These are phyloP conservation scores for Arrhopalites spinosus DNA, from an alignment of 2,888 invertebrate genomes.

Conservation along the genomic window DNA sequence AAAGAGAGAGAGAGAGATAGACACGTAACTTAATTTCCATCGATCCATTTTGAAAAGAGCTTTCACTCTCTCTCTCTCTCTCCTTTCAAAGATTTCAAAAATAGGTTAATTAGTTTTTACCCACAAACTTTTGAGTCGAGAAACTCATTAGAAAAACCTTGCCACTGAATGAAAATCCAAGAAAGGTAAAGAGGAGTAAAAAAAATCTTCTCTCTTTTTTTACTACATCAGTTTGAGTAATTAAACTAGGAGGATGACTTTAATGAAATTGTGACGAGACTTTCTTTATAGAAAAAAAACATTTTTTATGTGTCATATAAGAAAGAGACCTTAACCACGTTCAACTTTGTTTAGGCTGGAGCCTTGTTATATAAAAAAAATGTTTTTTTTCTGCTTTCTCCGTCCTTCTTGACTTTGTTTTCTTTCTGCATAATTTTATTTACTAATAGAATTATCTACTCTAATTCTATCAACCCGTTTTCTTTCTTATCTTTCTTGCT, in stretches of 20 bases:
- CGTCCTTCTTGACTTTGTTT: neutral
- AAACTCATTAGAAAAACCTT: too few species aligned
- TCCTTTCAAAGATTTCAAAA: constrained; percentile 12
- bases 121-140: neutral
- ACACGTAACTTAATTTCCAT: constrained; percentile 8
- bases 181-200: neutral
- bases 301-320: too few species aligned
- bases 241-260: constrained; percentile 11
- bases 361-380: neutral
- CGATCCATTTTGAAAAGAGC: constrained; percentile 5
- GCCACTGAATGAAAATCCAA: neutral
- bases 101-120: constrained; percentile 20
- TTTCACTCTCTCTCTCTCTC: neutral
- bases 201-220: neutral
- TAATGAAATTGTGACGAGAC: constrained; percentile 6
- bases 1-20: neutral
- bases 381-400: neutral
- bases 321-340: too few species aligned
- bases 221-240: neutral
- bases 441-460: too few species aligned
- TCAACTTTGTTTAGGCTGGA: neutral
- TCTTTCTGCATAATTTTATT: too few species aligned
- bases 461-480: too few species aligned
- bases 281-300: too few species aligned
- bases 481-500: too few species aligned